Conservation (phyloP, 2,888 invertebrate genomes). For the Agrypnus murinus region DNA sequence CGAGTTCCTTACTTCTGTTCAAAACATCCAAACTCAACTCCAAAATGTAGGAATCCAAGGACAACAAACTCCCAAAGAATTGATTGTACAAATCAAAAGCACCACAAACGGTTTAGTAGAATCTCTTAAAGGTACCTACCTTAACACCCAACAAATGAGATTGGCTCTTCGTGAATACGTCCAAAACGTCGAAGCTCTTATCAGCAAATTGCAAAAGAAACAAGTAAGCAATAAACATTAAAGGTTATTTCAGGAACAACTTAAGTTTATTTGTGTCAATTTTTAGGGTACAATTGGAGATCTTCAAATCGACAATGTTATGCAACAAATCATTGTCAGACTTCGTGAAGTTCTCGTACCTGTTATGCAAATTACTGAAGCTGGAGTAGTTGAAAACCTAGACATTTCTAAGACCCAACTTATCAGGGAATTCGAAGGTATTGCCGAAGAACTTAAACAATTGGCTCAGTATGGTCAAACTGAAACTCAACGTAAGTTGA, state of each 20-base stretch:
- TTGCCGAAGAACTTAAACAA: slow-evolving; percentile 16
- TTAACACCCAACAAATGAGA: slow-evolving; percentile 9
- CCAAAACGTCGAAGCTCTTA: slow-evolving; percentile 13
- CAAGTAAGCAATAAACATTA: background rate
- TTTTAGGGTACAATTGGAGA: background rate
- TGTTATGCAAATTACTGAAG: background rate
- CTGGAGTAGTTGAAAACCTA: background rate
- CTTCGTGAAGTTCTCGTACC: slow-evolving; percentile 4
- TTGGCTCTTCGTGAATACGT: slow-evolving; percentile 17
- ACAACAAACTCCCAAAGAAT: slow-evolving; percentile 7
- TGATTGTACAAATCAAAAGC: slow-evolving; percentile 18
- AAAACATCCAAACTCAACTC: slow-evolving; percentile 10
- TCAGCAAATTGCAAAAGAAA: slow-evolving; percentile 8
- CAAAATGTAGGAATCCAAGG: slow-evolving; percentile 9
- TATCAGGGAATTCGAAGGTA: background rate
- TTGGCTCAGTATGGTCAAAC: background rate
- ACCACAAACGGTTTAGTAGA: background rate
- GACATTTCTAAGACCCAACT: background rate
- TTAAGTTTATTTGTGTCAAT: background rate
- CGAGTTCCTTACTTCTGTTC: slow-evolving; percentile 10
- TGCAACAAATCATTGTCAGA: slow-evolving; percentile 2
- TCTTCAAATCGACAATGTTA: background rate
- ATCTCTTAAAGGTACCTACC: background rate
- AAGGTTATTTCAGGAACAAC: background rate
- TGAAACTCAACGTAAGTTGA: slow-evolving; percentile 11